These are phyloP conservation scores for Eupeodes luniger DNA, from an alignment of 2,888 invertebrate species.

Conservation along the genomic window DNA sequence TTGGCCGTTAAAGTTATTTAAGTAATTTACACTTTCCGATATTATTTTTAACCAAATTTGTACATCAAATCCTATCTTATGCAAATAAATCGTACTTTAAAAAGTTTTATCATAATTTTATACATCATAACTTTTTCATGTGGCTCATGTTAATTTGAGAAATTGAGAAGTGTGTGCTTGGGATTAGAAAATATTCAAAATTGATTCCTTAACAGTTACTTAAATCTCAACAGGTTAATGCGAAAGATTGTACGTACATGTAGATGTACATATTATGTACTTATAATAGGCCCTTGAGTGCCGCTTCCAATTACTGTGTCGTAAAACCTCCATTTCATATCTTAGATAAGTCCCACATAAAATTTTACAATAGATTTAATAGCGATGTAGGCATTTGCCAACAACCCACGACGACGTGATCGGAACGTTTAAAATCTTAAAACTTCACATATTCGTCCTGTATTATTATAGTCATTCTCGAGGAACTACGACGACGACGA, in stretches of 20 bases:
- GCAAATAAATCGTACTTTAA: too few species aligned
- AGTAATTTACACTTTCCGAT: too few species aligned
- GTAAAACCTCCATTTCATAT: not conserved
- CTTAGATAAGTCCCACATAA: not conserved
- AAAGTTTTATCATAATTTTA: too few species aligned
- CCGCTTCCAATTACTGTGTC: not conserved
- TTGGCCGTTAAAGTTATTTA: too few species aligned
- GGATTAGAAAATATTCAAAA: not conserved
- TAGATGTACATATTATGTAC: not conserved
- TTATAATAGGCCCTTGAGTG: not conserved
- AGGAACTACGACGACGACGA: not conserved
- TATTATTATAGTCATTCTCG: not conserved
- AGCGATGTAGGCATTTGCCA: constrained; percentile 55
- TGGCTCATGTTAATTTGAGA: too few species aligned
- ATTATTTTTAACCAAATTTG: too few species aligned
- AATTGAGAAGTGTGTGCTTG: constrained; percentile 27
- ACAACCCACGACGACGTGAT: constrained; percentile 51
- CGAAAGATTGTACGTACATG: not conserved
- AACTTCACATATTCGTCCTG: constrained; percentile 20
- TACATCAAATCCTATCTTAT: too few species aligned
- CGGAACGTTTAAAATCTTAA: constrained; percentile 48
- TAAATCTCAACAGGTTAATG: constrained; percentile 49
- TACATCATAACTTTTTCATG: too few species aligned
- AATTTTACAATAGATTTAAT: constrained; percentile 45
- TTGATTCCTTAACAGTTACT: not conserved